phyloP scores from a whole-genome alignment of 2,797 vertebrate genomes.

The Hoplostethus atlanticus region DNA sequence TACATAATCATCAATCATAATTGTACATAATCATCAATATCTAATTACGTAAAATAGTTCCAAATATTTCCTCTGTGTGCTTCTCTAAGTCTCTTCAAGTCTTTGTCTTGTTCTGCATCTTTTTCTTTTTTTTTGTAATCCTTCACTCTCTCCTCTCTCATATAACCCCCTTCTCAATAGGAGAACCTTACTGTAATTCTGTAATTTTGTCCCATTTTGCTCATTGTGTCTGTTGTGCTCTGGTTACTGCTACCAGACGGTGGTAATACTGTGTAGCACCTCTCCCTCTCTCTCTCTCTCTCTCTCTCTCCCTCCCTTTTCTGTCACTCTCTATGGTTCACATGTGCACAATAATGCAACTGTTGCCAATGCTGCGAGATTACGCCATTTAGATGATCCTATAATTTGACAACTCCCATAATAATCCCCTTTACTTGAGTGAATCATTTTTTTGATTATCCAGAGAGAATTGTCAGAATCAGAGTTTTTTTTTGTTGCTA shows the following conservation, averaged over 20 bases:
- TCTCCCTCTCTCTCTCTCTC: constrained; percentile 6
- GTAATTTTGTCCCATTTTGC: constrained; percentile 44
- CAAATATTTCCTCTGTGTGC: too few relatives aligned
- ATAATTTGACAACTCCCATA: constrained; percentile 7
- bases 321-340: neutral
- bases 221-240: constrained; percentile 43
- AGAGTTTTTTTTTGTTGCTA: neutral
- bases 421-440: constrained; percentile 36
- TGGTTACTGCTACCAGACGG: constrained; percentile 41
- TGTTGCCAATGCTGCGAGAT: neutral
- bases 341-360: neutral
- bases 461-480: neutral
- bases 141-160: constrained; percentile 33
- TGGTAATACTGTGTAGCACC: neutral
- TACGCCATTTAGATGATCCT: neutral
- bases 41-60: too few relatives aligned
- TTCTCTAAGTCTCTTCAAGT: neutral
- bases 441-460: constrained; percentile 18
- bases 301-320: neutral
- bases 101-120: constrained; percentile 12
- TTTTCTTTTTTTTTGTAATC: constrained; percentile 3
- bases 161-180: neutral
- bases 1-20: too few relatives aligned
- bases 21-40: too few relatives aligned
- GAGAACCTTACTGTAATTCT: constrained; percentile 27